A percentile compares a stretch with the other conserved stretches of the same genome.
Conservation (phyloP, 2,888 invertebrate species). For the Pollenia angustigena region DNA sequence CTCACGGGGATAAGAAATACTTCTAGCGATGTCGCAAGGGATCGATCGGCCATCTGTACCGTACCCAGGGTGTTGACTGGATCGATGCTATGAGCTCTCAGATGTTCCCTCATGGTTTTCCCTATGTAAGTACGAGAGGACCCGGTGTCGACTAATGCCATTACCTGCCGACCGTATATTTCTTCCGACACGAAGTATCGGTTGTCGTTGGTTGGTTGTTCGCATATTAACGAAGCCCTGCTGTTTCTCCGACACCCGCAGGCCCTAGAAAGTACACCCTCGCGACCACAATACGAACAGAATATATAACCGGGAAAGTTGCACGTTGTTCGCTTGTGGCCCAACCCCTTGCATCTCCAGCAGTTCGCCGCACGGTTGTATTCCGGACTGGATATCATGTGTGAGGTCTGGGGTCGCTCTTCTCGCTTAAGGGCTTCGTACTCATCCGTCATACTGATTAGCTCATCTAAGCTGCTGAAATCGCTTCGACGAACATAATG, state of each 20-base stretch:
- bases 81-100: background rate
- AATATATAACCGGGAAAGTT: background rate
- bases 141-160: constrained; percentile 24
- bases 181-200: background rate
- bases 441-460: background rate
- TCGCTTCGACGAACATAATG: background rate
- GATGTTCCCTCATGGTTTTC: background rate
- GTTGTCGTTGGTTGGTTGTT: background rate
- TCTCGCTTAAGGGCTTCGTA: background rate
- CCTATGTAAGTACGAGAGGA: background rate
- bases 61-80: background rate
- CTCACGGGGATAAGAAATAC: background rate
- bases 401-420: background rate
- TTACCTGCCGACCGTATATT: background rate
- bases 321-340: background rate
- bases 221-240: background rate
- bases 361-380: background rate
- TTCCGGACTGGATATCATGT: background rate
- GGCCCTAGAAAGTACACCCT: background rate
- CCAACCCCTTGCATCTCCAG: background rate
- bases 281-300: background rate
- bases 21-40: background rate
- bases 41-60: constrained; percentile 27
- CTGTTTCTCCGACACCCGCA: too few species aligned
- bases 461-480: background rate